These are phyloP conservation scores for Leptonema lineaticorne DNA, from an alignment of 1,140 invertebrate species.

Conservation along the genomic window DNA sequence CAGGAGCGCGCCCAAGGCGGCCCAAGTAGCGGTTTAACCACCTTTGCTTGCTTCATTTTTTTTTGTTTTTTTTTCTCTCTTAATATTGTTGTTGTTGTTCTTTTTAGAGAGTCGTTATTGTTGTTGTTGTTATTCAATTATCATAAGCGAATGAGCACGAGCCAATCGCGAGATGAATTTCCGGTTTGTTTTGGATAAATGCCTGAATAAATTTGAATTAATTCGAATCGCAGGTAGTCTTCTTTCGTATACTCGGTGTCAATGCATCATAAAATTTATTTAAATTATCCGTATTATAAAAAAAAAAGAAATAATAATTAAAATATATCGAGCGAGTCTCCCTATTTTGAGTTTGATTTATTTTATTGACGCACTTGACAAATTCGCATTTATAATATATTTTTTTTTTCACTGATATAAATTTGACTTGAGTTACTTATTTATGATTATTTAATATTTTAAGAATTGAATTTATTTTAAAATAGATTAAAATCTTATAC, in stretches of 20 bases:
- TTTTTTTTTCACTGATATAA: no score
- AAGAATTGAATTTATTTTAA: no score
- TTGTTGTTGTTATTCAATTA: conserved; percentile 37
- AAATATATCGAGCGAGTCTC: no score
- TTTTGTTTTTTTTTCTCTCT: neutral
- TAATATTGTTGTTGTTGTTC: conserved; percentile 1
- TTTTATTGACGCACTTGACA: no score
- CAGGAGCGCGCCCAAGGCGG: conserved; percentile 15
- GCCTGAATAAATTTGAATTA: conserved; percentile 42
- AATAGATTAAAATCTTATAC: no score
- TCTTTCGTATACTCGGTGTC: neutral
- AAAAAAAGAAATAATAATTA: no score
- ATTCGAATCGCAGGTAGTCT: conserved; percentile 26
- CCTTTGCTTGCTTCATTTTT: conserved; percentile 22
- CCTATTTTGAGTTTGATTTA: no score
- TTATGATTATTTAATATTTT: no score
- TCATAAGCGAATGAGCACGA: conserved; percentile 42
- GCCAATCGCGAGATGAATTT: conserved; percentile 42
- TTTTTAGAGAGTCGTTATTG: conserved; percentile 30
- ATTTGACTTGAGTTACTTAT: no score
- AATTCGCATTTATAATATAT: no score
- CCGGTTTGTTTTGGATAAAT: conserved; percentile 43
- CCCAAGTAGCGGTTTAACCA: neutral
- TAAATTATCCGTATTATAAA: no score
- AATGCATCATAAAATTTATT: neutral